Evolutionary conservation across 2,797 vertebrate species (phyloP).

Genomic region (Trichosurus vulpecula): DNA sequence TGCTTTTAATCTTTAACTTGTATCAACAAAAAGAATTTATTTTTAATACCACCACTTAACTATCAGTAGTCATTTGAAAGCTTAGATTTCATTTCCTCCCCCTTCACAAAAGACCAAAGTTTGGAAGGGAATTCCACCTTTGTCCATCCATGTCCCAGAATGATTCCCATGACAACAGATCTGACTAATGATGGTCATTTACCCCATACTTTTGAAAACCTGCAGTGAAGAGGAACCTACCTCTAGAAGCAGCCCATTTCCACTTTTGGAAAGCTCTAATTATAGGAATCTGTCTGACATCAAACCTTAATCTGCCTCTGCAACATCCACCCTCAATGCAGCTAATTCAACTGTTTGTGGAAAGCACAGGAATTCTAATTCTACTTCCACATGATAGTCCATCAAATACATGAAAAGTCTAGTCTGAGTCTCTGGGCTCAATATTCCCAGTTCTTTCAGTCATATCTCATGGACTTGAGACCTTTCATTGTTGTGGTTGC

Average conservation of each 20-base stretch:
- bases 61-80: slow-evolving; percentile 15
- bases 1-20: neutral
- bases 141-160: neutral
- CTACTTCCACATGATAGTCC: neutral
- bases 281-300: neutral
- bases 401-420: neutral
- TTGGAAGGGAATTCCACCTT: neutral
- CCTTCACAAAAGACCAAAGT: neutral
- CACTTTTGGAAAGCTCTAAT: neutral
- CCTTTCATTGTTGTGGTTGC: neutral
- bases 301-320: neutral
- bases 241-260: neutral
- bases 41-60: slow-evolving; percentile 33
- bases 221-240: neutral
- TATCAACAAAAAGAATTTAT: neutral
- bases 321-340: neutral
- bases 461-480: neutral
- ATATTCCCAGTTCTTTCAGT: neutral
- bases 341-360: neutral
- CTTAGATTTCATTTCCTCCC: neutral
- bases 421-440: neutral
- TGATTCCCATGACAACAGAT: neutral
- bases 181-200: neutral
- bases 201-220: neutral
- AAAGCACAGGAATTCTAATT: neutral